phyloP scores from a whole-genome alignment of 2,888 invertebrate species.

The Balanococcus diminutus region DNA sequence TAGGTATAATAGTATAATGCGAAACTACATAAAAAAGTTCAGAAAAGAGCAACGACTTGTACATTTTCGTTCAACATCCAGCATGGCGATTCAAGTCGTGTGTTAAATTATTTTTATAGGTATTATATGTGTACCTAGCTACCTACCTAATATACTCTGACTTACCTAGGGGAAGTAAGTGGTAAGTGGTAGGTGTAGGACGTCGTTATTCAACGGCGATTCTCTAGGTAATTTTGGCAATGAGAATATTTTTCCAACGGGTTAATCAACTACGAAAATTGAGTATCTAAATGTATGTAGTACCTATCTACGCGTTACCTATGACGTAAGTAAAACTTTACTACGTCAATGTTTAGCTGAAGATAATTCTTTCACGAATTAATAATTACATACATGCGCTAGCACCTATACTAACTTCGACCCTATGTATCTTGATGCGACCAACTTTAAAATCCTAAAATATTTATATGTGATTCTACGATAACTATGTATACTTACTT shows the following conservation, averaged over 20 bases:
- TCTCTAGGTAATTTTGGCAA: neutral
- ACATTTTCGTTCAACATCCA: neutral
- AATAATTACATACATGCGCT: neutral
- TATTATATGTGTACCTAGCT: no score
- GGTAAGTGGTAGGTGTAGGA: no score
- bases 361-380: neutral
- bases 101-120: neutral
- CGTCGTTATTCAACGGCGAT: neutral
- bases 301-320: no score
- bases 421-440: no score
- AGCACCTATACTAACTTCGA: no score
- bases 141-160: no score
- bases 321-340: neutral
- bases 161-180: no score
- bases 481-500: no score
- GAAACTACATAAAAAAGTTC: neutral
- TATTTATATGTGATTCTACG: no score
- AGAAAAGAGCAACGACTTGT: neutral
- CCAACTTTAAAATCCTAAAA: no score
- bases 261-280: no score
- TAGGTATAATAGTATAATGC: neutral
- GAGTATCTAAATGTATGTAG: neutral
- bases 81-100: neutral
- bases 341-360: neutral
- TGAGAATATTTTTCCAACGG: neutral